A percentile compares a stretch with the other conserved stretches of the same genome.
These are phyloP conservation scores for Oithona nana DNA, from an alignment of 2,888 invertebrate species.

Conservation along the genomic window DNA sequence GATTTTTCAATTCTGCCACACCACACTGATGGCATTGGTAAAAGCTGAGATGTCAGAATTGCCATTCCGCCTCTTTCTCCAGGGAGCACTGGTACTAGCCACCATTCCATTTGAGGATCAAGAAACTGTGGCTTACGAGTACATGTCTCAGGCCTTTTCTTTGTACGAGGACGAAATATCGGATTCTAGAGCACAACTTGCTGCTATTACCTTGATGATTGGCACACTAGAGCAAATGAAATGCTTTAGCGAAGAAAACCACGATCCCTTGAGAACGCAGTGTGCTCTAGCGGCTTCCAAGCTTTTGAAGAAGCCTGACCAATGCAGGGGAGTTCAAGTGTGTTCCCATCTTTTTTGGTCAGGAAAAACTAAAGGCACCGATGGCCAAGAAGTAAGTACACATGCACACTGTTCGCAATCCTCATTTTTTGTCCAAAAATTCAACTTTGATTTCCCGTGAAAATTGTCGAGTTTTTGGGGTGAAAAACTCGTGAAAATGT, in stretches of 20 bases:
- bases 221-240: conserved; percentile 79
- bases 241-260: conserved; percentile 76
- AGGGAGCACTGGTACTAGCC: conserved; percentile 67
- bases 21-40: conserved; percentile 77
- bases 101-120: conserved; percentile 82
- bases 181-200: conserved; percentile 86
- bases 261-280: conserved; percentile 83
- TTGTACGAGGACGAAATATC: conserved; percentile 96
- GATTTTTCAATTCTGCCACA: conserved; percentile 93
- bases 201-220: conserved; percentile 84
- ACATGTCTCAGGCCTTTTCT: conserved; percentile 87
- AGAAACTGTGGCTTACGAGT: conserved; percentile 95
- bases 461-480: too few species aligned
- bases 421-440: too few species aligned
- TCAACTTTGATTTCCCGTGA: too few species aligned
- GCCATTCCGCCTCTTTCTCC: conserved; percentile 76
- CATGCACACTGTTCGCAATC: too few species aligned
- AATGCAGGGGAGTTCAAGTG: conserved; percentile 54
- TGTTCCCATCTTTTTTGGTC: conserved; percentile 97
- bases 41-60: conserved; percentile 88
- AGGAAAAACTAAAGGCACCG: conserved; percentile 40
- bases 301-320: conserved; percentile 91
- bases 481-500: too few species aligned
- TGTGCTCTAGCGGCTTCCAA: conserved; percentile 90
- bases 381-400: conserved; percentile 30